phyloP scores from a whole-genome alignment of 1,140 invertebrate genomes.

The Drosophila ercepeae region DNA sequence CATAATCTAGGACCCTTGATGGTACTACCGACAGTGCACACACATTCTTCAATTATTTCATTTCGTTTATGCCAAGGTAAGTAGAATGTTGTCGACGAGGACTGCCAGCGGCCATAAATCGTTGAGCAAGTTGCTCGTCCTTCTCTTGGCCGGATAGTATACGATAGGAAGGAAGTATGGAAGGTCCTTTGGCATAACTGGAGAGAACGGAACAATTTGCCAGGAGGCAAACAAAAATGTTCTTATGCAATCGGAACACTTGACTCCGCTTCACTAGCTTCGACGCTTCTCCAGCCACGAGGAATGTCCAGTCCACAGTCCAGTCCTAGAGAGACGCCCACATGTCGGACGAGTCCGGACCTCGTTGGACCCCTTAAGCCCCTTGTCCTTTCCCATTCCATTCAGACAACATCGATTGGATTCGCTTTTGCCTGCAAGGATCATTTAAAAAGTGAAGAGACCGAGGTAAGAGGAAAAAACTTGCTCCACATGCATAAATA shows the following conservation, averaged over 20 bases:
- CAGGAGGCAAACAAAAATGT: conserved; percentile 23
- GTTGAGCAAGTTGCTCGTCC: conserved; percentile 40
- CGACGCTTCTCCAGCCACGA: conserved; percentile 34
- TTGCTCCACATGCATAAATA: conserved; percentile 55
- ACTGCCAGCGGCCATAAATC: conserved; percentile 49
- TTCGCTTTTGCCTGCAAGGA: conserved; percentile 13
- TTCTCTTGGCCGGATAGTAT: background rate
- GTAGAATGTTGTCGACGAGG: conserved; percentile 39
- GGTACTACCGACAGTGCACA: conserved; percentile 1
- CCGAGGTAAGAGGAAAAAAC: conserved; percentile 10
- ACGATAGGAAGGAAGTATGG: background rate
- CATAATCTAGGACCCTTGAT: conserved; percentile 33
- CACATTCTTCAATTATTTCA: conserved; percentile 51
- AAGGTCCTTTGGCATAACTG: conserved; percentile 23
- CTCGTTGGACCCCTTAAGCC: background rate
- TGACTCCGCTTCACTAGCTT: conserved; percentile 35
- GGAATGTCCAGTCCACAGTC: conserved; percentile 14
- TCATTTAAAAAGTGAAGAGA: conserved; percentile 47
- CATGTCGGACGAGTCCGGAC: conserved; percentile 37
- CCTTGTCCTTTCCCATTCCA: background rate
- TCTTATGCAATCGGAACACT: conserved; percentile 54
- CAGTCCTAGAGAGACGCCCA: conserved; percentile 34
- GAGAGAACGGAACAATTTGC: conserved; percentile 25
- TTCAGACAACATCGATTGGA: conserved; percentile 34
- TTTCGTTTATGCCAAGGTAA: conserved; percentile 44